phyloP scores from a whole-genome alignment of 2,888 invertebrate species.

The Lissonota sp. region DNA sequence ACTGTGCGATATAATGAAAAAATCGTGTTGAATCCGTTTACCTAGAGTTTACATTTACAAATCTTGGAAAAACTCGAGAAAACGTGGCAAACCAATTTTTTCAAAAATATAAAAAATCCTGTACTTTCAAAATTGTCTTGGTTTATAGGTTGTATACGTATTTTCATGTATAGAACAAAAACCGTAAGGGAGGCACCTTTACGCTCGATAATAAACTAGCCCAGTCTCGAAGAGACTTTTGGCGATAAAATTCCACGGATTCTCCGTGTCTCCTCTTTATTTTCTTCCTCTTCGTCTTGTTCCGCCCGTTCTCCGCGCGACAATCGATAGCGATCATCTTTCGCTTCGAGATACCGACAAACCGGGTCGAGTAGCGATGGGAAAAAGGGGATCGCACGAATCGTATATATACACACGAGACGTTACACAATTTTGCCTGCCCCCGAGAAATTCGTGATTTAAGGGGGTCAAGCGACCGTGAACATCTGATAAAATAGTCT shows the following conservation, averaged over 20 bases:
- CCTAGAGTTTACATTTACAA: no score
- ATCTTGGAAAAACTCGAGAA: no score
- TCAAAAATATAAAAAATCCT: no score
- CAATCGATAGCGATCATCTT: slow-evolving; percentile 49
- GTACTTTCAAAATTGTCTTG: no score
- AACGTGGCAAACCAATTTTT: no score
- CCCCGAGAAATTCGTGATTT: slow-evolving; percentile 24
- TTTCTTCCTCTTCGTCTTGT: slow-evolving; percentile 19
- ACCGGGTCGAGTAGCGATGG: slow-evolving; percentile 5
- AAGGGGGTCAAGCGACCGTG: not conserved
- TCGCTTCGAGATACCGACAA: slow-evolving; percentile 3
- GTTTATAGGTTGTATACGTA: no score
- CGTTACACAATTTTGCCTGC: not conserved
- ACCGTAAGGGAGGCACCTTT: no score
- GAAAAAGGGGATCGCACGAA: slow-evolving; percentile 7
- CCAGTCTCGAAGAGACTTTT: no score
- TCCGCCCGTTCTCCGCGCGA: not conserved
- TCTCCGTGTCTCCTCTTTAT: slow-evolving; percentile 31
- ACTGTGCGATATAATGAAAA: no score
- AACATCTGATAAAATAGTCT: not conserved
- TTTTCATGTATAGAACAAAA: no score
- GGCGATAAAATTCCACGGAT: slow-evolving; percentile 5
- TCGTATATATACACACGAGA: slow-evolving; percentile 5
- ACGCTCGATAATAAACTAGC: no score
- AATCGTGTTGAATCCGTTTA: no score